phyloP scores from a whole-genome alignment of 2,797 vertebrate genomes.

The Gephyroberyx darwinii region DNA sequence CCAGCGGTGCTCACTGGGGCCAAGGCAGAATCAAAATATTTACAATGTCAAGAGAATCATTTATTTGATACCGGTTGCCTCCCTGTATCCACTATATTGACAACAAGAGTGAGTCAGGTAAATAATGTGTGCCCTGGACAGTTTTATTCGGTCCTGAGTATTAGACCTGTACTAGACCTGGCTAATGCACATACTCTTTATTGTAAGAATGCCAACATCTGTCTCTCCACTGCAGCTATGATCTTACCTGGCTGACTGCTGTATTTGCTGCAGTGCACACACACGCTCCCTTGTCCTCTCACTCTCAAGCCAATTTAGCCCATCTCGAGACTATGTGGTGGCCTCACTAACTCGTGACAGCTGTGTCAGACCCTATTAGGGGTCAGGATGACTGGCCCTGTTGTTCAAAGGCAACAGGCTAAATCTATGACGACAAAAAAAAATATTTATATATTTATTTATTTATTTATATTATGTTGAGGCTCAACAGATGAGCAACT shows the following conservation, averaged over 20 bases:
- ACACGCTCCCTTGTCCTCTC: constrained; percentile 25
- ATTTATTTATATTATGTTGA: no score
- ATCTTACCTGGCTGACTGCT: background rate
- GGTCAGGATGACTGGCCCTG: constrained; percentile 41
- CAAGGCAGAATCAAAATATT: constrained; percentile 13
- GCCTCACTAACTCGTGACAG: constrained; percentile 63
- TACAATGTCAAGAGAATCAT: constrained; percentile 12
- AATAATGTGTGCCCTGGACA: background rate
- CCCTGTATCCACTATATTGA: background rate
- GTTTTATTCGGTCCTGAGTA: background rate
- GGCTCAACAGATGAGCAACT: no score
- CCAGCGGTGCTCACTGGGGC: background rate
- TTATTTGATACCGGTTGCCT: constrained; percentile 3
- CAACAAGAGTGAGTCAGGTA: background rate
- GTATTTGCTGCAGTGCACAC: constrained; percentile 3
- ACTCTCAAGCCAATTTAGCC: constrained; percentile 32
- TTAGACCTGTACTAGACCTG: background rate
- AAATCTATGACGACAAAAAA: constrained; percentile 21
- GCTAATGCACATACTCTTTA: background rate
- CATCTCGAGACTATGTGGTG: constrained; percentile 47
- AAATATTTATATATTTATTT: background rate
- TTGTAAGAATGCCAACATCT: background rate
- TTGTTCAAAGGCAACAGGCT: constrained; percentile 43
- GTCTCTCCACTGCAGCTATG: background rate
- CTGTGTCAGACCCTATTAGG: constrained; percentile 59